Evolutionary conservation across 2,113 vertebrate species (phyloP).

Genomic region (Cheilinus undulatus): DNA sequence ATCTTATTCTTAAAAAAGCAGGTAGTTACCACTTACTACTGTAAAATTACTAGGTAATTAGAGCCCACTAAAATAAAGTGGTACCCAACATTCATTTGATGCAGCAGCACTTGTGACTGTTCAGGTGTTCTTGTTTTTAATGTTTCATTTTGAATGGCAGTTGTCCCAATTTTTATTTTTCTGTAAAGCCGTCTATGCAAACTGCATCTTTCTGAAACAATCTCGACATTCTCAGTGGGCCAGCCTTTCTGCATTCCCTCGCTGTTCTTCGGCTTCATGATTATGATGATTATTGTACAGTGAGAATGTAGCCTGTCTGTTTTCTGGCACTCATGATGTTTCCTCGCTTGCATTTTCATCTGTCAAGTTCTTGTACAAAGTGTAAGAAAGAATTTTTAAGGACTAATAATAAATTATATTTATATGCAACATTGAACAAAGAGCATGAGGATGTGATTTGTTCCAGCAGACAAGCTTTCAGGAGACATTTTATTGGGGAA

Average conservation of each 20-base stretch:
- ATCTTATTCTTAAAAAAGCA: no score
- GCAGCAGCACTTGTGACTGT: slow-evolving; percentile 45
- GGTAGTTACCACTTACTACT: no score
- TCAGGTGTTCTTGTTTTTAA: slow-evolving; percentile 50
- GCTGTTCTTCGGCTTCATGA: slow-evolving; percentile 70
- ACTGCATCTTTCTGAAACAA: slow-evolving; percentile 88
- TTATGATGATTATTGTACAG: slow-evolving; percentile 81
- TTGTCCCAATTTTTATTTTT: slow-evolving; percentile 69
- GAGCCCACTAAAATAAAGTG: no score
- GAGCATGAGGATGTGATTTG: not conserved
- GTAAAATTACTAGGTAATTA: no score
- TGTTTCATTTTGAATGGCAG: slow-evolving; percentile 59
- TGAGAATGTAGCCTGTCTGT: slow-evolving; percentile 88
- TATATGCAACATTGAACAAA: slow-evolving; percentile 93
- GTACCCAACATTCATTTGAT: slow-evolving; percentile 69
- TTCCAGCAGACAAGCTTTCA: slow-evolving; percentile 20
- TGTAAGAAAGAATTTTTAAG: slow-evolving; percentile 99
- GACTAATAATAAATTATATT: slow-evolving; percentile 99
- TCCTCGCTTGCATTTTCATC: slow-evolving; percentile 91
- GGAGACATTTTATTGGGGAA: slow-evolving; percentile 73
- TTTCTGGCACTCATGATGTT: slow-evolving; percentile 85
- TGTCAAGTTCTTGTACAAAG: slow-evolving; percentile 93
- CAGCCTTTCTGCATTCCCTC: slow-evolving; percentile 80
- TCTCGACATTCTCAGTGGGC: slow-evolving; percentile 81
- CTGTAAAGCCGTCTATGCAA: slow-evolving; percentile 95